phyloP scores from a whole-genome alignment of 2,888 invertebrate genomes.

The Dryobota labecula region DNA sequence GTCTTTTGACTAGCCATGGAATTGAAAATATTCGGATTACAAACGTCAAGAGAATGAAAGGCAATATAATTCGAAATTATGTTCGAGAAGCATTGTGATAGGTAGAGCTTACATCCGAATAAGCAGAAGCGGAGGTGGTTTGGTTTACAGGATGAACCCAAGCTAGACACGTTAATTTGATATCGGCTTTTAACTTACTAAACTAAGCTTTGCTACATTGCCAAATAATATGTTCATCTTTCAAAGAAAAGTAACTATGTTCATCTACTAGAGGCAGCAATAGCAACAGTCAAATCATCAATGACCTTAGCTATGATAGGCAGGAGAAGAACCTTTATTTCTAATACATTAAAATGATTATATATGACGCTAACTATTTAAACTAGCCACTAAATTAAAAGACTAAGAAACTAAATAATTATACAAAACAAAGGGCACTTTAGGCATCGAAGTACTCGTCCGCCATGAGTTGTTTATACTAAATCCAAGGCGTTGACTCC shows the following conservation, averaged over 20 bases:
- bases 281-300: background rate
- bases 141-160: background rate
- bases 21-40: conserved; percentile 9
- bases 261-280: background rate
- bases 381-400: too few species aligned
- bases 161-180: background rate
- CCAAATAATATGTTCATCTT: background rate
- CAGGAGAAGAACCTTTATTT: too few species aligned
- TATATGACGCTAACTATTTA: too few species aligned
- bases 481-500: too few species aligned
- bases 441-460: too few species aligned
- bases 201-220: background rate
- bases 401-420: too few species aligned
- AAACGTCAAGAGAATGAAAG: background rate
- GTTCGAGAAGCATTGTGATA: background rate
- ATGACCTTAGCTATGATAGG: too few species aligned
- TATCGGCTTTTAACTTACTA: background rate
- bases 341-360: too few species aligned
- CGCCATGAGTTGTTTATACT: too few species aligned
- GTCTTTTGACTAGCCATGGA: background rate
- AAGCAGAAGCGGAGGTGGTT: background rate
- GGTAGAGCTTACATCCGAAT: background rate
- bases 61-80: background rate
- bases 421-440: too few species aligned
- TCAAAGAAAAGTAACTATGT: background rate